phyloP scores from a whole-genome alignment of 2,888 invertebrate species.

The Napeogenes inachia region DNA sequence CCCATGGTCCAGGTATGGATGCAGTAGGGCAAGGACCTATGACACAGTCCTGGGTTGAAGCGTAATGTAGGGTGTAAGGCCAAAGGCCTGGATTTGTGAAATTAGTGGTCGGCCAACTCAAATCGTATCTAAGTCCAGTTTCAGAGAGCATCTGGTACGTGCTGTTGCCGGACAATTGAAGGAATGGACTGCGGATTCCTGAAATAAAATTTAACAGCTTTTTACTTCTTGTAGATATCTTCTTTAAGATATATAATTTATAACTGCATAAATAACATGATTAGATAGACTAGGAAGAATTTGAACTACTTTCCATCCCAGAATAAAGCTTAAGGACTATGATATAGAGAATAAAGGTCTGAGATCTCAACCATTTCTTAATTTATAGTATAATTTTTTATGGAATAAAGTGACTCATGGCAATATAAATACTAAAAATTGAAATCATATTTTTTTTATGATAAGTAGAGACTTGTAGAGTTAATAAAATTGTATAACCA shows the following conservation, averaged over 20 bases:
- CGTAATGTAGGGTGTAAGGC: constrained; percentile 83
- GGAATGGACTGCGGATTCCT: constrained; percentile 76
- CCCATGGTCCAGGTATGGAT: constrained; percentile 80
- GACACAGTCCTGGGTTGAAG: constrained; percentile 74
- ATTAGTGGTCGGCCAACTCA: constrained; percentile 76
- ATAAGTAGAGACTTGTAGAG: too few species aligned
- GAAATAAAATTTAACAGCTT: constrained; percentile 13
- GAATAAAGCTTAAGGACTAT: too few species aligned
- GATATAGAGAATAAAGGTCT: too few species aligned
- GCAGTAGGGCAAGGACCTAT: constrained; percentile 77
- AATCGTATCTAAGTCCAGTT: constrained; percentile 77
- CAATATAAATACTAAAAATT: too few species aligned
- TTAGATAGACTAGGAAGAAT: too few species aligned
- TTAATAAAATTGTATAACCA: too few species aligned
- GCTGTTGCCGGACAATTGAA: constrained; percentile 75
- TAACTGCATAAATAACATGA: too few species aligned
- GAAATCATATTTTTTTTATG: too few species aligned
- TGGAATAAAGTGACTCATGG: background rate
- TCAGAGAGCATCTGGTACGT: constrained; percentile 76
- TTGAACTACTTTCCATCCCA: too few species aligned
- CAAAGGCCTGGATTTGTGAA: constrained; percentile 70
- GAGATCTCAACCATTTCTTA: too few species aligned
- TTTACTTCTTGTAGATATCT: background rate
- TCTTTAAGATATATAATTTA: background rate
- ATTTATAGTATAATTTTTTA: too few species aligned